These are phyloP conservation scores for Bilobella aurantiaca DNA, from an alignment of 1,140 invertebrate species.

Conservation along the genomic window DNA sequence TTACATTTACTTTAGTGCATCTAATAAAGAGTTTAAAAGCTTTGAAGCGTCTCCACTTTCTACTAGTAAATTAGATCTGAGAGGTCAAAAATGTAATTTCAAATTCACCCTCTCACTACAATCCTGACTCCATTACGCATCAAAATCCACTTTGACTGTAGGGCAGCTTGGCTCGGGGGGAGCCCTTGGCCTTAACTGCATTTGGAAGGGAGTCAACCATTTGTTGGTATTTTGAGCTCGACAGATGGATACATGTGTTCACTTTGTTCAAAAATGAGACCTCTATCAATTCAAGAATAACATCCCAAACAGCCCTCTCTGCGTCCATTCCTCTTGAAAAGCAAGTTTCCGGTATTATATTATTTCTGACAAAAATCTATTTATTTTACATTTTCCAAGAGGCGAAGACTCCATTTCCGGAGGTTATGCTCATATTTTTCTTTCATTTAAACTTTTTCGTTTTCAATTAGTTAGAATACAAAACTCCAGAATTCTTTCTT, in stretches of 20 bases:
- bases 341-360: neutral
- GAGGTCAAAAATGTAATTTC: constrained; percentile 5
- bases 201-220: neutral
- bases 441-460: neutral
- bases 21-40: constrained; percentile 12
- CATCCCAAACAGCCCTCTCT: neutral
- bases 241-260: neutral
- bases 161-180: neutral
- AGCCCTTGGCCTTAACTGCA: too few relatives aligned
- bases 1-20: neutral
- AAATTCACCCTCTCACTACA: neutral
- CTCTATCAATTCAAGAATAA: neutral
- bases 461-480: neutral
- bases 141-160: neutral
- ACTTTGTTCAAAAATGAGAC: neutral
- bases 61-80: constrained; percentile 1
- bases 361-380: neutral
- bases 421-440: neutral
- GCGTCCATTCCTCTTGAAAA: too few relatives aligned
- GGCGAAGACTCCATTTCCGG: neutral
- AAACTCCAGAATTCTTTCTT: neutral
- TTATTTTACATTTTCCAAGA: neutral
- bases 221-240: neutral
- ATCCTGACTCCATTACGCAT: neutral
- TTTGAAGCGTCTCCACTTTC: neutral